Percentiles rank a stretch among this genome's conserved stretches.
phyloP scores from a whole-genome alignment of 2,797 vertebrate genomes.

The Spheniscus humboldti region DNA sequence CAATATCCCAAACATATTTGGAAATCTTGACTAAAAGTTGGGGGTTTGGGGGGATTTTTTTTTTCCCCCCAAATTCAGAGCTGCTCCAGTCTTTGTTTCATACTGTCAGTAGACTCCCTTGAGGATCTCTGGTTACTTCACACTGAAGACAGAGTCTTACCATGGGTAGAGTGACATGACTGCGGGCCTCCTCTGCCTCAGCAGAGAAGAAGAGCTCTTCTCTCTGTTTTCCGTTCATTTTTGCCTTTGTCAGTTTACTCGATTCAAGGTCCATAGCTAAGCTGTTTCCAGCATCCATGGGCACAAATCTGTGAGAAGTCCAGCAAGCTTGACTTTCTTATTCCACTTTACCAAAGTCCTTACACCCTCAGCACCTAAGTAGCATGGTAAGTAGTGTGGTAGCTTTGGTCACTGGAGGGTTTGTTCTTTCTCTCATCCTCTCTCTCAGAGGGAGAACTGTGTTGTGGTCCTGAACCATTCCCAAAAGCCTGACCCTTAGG shows the following conservation, averaged over 20 bases:
- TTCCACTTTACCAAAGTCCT: not conserved
- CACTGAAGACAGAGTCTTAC: not conserved
- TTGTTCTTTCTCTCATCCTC: not conserved
- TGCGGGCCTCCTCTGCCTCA: not conserved
- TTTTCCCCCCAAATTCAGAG: not conserved
- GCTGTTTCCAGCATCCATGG: not conserved
- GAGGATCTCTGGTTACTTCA: not conserved
- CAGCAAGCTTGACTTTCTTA: not conserved
- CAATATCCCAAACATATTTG: not conserved
- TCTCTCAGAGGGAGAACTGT: not conserved
- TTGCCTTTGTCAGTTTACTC: not conserved
- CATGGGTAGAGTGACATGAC: not conserved
- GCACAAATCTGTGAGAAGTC: not conserved
- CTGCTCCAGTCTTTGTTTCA: not conserved
- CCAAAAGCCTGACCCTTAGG: not conserved
- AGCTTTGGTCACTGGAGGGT: not conserved
- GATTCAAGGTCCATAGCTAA: not conserved
- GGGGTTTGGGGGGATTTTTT: fast-evolving
- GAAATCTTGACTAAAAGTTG: not conserved
- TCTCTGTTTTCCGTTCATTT: not conserved
- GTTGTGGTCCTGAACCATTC: not conserved
- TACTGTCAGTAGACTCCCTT: not conserved
- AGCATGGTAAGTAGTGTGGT: not conserved
- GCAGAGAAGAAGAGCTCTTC: not conserved
- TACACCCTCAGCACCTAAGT: not conserved